Conservation (phyloP, 2,113 vertebrate genomes). For the Hyperoodon ampullatus region DNA sequence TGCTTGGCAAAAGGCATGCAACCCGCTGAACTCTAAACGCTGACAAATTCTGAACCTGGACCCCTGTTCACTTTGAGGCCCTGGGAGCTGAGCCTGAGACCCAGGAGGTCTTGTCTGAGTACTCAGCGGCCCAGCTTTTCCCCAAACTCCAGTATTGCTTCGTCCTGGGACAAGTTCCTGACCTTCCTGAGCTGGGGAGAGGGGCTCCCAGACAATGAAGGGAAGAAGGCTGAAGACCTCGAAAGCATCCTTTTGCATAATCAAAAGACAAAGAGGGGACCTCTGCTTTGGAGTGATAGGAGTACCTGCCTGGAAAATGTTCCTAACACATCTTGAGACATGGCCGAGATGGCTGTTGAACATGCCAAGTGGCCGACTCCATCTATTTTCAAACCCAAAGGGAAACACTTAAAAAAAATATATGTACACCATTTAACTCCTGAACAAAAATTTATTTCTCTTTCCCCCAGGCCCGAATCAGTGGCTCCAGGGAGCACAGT, state of each 20-base stretch:
- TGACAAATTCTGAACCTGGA: neutral
- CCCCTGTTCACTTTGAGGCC: neutral
- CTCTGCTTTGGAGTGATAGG: slow-evolving; percentile 29
- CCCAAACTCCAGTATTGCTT: neutral
- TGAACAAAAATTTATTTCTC: slow-evolving; percentile 70
- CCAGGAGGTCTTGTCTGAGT: neutral
- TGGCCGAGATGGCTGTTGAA: slow-evolving; percentile 40
- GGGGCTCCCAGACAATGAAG: neutral
- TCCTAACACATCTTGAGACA: slow-evolving; percentile 25
- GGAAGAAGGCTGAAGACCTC: neutral
- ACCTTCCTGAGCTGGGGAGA: neutral
- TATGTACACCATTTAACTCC: slow-evolving; percentile 70
- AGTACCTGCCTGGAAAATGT: slow-evolving; percentile 62
- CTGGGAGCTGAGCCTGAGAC: neutral
- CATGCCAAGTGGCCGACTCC: slow-evolving; percentile 46
- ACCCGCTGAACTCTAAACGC: slow-evolving; percentile 11
- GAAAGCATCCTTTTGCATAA: neutral
- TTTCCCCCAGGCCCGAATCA: slow-evolving; percentile 63
- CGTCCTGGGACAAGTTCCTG: neutral
- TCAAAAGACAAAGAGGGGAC: slow-evolving; percentile 42
- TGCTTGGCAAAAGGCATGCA: neutral
- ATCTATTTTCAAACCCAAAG: slow-evolving; percentile 60
- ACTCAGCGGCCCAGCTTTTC: neutral
- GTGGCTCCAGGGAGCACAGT: slow-evolving; percentile 36
- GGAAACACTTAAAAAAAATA: slow-evolving; percentile 61